These are phyloP conservation scores for Glaucidium brasilianum DNA, from an alignment of 2,113 vertebrate genomes.

Conservation along the genomic window DNA sequence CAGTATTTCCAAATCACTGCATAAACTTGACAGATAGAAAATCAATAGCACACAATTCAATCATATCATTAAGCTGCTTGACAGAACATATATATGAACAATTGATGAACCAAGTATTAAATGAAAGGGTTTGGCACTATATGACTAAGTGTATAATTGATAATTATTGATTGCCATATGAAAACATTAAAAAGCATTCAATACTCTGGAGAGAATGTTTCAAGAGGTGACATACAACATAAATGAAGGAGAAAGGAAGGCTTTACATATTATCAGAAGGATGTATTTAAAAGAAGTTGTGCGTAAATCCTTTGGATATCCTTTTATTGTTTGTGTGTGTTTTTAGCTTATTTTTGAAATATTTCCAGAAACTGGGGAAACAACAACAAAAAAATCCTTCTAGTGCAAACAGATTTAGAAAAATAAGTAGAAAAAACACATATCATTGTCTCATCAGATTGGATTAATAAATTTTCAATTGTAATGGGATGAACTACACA, in stretches of 20 bases:
- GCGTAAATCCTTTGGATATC: not conserved
- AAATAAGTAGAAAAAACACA: not conserved
- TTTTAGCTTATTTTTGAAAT: not conserved
- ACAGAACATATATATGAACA: constrained; percentile 58
- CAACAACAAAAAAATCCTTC: not conserved
- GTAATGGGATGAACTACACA: not conserved
- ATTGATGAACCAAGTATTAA: constrained; percentile 63
- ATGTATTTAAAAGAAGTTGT: not conserved
- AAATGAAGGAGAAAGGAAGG: not conserved
- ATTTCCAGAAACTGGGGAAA: not conserved
- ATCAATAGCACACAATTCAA: constrained; percentile 61
- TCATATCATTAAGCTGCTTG: constrained; percentile 63
- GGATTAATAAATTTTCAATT: not conserved
- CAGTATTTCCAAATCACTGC: constrained; percentile 59
- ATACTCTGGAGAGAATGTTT: not conserved
- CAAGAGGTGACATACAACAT: not conserved
- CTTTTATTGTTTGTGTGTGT: not conserved
- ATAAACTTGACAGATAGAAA: constrained; percentile 62
- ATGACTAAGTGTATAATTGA: constrained; percentile 49
- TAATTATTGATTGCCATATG: constrained; percentile 57
- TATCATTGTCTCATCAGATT: not conserved
- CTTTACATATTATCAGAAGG: not conserved
- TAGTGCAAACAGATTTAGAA: not conserved
- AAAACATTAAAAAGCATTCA: constrained; percentile 26
- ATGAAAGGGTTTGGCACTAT: constrained; percentile 55